A percentile compares a stretch with the other conserved stretches of the same genome.
These are phyloP conservation scores for Cephus pulcher DNA, from an alignment of 2,888 invertebrate species.

Conservation along the genomic window DNA sequence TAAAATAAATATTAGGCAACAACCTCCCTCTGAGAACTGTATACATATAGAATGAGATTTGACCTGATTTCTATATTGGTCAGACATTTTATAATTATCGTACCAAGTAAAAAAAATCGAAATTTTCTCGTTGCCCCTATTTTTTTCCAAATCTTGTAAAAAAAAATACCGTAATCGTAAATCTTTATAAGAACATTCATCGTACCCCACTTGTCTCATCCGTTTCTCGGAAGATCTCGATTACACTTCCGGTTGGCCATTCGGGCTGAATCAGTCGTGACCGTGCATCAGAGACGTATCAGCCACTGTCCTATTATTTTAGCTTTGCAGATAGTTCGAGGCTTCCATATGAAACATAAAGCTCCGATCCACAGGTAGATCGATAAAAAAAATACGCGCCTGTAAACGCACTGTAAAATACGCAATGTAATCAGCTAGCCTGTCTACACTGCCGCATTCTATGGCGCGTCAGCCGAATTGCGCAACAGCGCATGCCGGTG, in stretches of 20 bases:
- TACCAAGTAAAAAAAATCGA: neutral
- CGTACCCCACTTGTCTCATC: neutral
- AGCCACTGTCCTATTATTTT: neutral
- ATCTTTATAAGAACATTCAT: neutral
- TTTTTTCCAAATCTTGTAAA: neutral
- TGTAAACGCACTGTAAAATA: neutral
- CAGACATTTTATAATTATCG: neutral
- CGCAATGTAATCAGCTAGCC: neutral
- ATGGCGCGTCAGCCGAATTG: neutral
- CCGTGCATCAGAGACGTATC: neutral
- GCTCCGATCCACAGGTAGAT: neutral
- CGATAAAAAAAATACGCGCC: neutral
- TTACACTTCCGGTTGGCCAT: neutral
- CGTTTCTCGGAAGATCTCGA: neutral
- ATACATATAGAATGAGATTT: conserved; percentile 18
- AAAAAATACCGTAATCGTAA: neutral
- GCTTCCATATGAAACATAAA: neutral
- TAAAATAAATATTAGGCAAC: conserved; percentile 44
- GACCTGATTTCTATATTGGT: conserved; percentile 28
- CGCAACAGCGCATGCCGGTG: neutral
- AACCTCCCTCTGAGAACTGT: conserved; percentile 10
- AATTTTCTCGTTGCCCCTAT: neutral
- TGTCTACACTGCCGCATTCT: neutral
- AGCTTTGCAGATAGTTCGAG: too few species aligned
- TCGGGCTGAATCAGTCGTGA: neutral